A percentile compares a stretch with the other conserved stretches of the same genome.
Conservation (phyloP, 2,888 invertebrate species). For the Nezara viridula region DNA sequence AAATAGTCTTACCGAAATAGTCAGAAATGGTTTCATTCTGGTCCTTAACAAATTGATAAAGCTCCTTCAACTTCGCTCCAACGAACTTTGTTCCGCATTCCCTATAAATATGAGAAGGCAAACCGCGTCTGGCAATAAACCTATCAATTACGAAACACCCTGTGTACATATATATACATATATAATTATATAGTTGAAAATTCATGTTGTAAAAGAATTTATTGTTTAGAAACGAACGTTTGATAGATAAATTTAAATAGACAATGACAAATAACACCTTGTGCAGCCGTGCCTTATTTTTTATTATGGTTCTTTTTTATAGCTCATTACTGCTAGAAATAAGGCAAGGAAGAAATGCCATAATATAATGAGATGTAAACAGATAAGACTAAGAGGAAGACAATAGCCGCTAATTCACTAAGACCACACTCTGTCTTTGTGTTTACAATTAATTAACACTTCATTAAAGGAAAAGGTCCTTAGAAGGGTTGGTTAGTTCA, state of each 20-base stretch:
- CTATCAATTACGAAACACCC: no score
- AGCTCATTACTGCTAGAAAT: background rate
- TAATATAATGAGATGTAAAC: constrained; percentile 39
- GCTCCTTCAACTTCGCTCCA: no score
- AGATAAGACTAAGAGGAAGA: background rate
- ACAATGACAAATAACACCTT: background rate
- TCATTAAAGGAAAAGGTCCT: constrained; percentile 44
- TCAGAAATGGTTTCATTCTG: no score
- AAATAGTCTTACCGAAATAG: no score
- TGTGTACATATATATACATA: no score
- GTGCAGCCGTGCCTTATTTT: background rate
- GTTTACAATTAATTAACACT: constrained; percentile 47
- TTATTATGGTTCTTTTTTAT: background rate
- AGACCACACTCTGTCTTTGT: background rate
- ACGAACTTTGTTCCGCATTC: no score
- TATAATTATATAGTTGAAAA: no score
- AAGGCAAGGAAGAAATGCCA: background rate
- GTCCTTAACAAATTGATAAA: no score
- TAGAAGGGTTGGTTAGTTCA: constrained; percentile 32
- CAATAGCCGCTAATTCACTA: constrained; percentile 26
- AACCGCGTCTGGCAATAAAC: no score
- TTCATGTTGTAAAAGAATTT: no score
- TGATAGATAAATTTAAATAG: background rate
- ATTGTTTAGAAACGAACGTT: background rate
- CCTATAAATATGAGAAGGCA: no score